Evolutionary conservation across 1,140 invertebrate species (phyloP).

Genomic region (Drosophila bocki): DNA sequence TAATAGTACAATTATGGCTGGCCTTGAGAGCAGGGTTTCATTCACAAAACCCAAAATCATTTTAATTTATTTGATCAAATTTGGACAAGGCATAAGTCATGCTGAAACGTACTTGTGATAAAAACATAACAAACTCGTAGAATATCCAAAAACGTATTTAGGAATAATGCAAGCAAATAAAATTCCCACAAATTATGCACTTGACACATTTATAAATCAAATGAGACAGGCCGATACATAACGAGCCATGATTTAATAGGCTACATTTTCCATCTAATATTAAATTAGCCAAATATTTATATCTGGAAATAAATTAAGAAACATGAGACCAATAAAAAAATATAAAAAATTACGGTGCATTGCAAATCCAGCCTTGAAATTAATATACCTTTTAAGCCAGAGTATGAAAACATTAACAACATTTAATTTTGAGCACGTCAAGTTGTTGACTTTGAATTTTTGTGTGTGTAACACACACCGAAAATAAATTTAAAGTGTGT

Average conservation of each 20-base stretch:
- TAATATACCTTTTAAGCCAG: conserved; percentile 1
- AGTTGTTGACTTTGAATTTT: conserved; percentile 75
- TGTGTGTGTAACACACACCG: conserved; percentile 27
- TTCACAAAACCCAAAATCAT: conserved; percentile 24
- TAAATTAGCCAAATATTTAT: conserved; percentile 7
- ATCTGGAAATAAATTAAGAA: neutral
- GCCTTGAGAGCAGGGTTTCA: conserved; percentile 21
- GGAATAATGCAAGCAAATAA: conserved; percentile 11
- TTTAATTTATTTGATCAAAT: conserved; percentile 13
- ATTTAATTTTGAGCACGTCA: conserved; percentile 71
- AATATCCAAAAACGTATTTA: neutral
- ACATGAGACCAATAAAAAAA: neutral
- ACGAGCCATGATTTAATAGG: neutral
- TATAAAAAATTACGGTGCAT: neutral
- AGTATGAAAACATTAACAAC: conserved; percentile 45
- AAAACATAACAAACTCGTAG: conserved; percentile 6
- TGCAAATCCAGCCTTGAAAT: conserved; percentile 11
- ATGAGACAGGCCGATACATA: conserved; percentile 3
- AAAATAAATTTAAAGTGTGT: conserved; percentile 35
- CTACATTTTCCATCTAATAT: neutral
- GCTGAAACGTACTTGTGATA: neutral
- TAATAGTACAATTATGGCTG: conserved; percentile 29
- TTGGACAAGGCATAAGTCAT: neutral
- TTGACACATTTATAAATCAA: conserved; percentile 58
- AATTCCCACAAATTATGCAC: conserved; percentile 40